phyloP scores from a whole-genome alignment of 2,888 invertebrate genomes.

The Digitonthophagus gazella region DNA sequence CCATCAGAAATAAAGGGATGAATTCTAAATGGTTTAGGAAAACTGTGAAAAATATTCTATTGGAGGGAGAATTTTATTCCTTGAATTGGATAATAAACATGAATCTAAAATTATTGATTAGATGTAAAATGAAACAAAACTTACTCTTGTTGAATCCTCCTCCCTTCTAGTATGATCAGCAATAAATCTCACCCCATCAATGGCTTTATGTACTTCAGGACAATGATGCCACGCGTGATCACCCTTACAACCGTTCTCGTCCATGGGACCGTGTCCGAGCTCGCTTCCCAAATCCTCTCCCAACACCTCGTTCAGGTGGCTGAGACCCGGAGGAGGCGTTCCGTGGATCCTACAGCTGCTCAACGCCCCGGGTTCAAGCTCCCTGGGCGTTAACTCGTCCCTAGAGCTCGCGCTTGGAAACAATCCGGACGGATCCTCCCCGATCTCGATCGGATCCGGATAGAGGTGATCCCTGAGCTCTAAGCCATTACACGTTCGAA shows the following conservation, averaged over 20 bases:
- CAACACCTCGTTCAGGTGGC: slow-evolving; percentile 53
- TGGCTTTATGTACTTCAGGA: slow-evolving; percentile 89
- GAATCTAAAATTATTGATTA: background rate
- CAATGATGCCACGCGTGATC: slow-evolving; percentile 83
- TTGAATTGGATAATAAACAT: background rate
- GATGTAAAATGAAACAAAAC: slow-evolving; percentile 35
- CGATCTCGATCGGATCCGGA: slow-evolving; percentile 44
- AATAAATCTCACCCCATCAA: slow-evolving; percentile 88
- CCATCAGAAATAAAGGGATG: too few species aligned
- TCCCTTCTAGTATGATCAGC: slow-evolving; percentile 90
- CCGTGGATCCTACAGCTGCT: slow-evolving; percentile 61
- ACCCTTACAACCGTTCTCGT: slow-evolving; percentile 50
- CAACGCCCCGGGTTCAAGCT: slow-evolving; percentile 57
- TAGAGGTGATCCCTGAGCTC: slow-evolving; percentile 62
- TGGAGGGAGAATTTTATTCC: too few species aligned
- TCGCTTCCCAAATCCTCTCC: slow-evolving; percentile 50
- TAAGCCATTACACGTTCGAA: slow-evolving; percentile 74
- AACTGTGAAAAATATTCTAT: too few species aligned
- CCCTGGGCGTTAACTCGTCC: slow-evolving; percentile 58
- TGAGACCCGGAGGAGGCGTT: slow-evolving; percentile 57
- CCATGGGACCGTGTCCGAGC: slow-evolving; percentile 44
- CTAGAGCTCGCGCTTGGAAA: slow-evolving; percentile 58
- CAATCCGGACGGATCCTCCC: slow-evolving; percentile 53
- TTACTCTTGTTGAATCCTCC: slow-evolving; percentile 86
- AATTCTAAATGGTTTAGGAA: too few species aligned